Base-by-base conservation (phyloP, 2,888 invertebrate species). In the Calephelis perditalis region DNA sequence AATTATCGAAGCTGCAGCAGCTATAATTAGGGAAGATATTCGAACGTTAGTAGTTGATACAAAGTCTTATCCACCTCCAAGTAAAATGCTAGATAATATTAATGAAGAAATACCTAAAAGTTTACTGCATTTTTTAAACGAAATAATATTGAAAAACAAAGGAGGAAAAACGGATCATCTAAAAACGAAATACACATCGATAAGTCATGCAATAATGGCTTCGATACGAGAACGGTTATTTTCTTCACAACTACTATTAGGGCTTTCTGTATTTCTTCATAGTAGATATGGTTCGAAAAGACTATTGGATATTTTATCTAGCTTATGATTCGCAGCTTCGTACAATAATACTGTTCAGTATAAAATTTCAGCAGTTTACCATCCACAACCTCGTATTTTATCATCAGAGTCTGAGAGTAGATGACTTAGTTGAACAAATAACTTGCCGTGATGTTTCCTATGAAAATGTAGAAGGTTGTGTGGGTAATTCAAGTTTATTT, bases 1-100 rank as follows among this genome's bases (percentile, higher is more conserved):
- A 62, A 77, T 77, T 70, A 71, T 79, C 66, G 72, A 78, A 74
- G 74, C 75, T 73, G 78, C 79, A 60, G 77, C 77, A 60, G 74
- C 74, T 58, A 78, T 79, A 69, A 71, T 78, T 73, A 71, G 73
- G 60, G 74, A 79, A 75, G 78, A 81, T 66, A 79, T 79, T 56
- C 66, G 73, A 71, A 68, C 74, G 65, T 67, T 70, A 61, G 65
- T 74, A 66, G 71, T 75, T 69, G 73, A 76, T 69, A 77, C 70
- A 37, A 70, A 74, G 59, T 66, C 70, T 62, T 80, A 77, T 75
- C 72, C 75, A 68, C 73, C 76, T 69, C 72, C 76, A 40, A 72
- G 64, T 72, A 69, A 74, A 74, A 77, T 71, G 67, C 44, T 68
- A 62, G 68, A 71, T 65, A 9, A 47, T 67, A 72, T 72, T 70